These are phyloP conservation scores for Carcina quercana DNA, from an alignment of 2,888 invertebrate species.

Conservation along the genomic window DNA sequence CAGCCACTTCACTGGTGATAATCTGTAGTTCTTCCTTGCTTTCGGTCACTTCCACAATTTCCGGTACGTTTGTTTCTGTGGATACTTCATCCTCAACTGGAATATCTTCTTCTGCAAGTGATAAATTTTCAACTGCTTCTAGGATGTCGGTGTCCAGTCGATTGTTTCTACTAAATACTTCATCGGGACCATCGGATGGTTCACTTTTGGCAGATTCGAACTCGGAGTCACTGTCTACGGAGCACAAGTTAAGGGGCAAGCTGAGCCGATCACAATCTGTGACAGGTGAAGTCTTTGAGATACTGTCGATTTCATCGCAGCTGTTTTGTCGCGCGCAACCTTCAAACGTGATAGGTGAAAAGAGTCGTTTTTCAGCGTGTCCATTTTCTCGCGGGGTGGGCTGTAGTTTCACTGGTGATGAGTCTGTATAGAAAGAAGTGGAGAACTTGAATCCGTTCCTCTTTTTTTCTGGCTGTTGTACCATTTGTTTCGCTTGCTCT, in stretches of 20 bases:
- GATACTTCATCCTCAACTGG: conserved; percentile 35
- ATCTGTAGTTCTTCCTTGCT: conserved; percentile 32
- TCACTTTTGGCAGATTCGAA: conserved; percentile 67
- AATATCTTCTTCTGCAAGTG: conserved; percentile 42
- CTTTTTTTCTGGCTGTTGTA: conserved; percentile 63
- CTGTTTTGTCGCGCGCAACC: conserved; percentile 61
- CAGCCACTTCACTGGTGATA: conserved; percentile 44
- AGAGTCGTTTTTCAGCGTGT: conserved; percentile 51
- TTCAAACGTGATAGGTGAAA: conserved; percentile 64
- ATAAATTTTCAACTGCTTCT: conserved; percentile 43
- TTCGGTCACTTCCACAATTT: conserved; percentile 17
- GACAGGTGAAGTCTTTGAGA: conserved; percentile 23
- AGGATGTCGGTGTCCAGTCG: conserved; percentile 26
- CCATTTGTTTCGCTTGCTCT: conserved; percentile 40
- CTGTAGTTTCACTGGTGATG: conserved; percentile 56
- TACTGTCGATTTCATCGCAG: conserved; percentile 53
- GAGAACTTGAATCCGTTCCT: conserved; percentile 66
- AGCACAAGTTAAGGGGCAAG: conserved; percentile 31
- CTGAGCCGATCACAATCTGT: conserved; percentile 33
- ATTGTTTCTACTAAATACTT: conserved; percentile 22
- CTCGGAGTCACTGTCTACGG: conserved; percentile 60
- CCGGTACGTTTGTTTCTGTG: conserved; percentile 17
- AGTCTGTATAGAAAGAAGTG: conserved; percentile 53
- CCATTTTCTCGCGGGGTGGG: conserved; percentile 61
- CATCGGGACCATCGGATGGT: conserved; percentile 48